A percentile compares a stretch with the other conserved stretches of the same genome.
These are phyloP conservation scores for Magallana ariakensis DNA, from an alignment of 1,140 invertebrate genomes.

Conservation along the genomic window DNA sequence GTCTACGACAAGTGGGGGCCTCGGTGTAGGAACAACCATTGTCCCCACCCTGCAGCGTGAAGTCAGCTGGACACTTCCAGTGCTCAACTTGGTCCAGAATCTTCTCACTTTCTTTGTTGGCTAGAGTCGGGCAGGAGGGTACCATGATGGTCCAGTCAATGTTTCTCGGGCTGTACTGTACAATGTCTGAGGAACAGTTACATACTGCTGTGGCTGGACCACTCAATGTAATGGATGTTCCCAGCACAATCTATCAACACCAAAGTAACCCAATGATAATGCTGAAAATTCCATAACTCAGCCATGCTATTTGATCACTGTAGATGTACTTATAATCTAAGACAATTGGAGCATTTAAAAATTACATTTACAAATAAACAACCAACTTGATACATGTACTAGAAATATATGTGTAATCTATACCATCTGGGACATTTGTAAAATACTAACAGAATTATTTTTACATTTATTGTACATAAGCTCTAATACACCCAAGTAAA, in stretches of 20 bases:
- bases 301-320: background rate
- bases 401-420: background rate
- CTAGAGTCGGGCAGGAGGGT: background rate
- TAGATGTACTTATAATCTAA: background rate
- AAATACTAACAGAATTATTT: background rate
- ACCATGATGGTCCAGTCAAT: background rate
- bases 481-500: background rate
- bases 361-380: background rate
- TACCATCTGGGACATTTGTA: no score
- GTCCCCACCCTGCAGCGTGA: background rate
- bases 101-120: constrained; percentile 12
- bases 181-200: background rate
- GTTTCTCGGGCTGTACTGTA: background rate
- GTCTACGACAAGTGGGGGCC: background rate
- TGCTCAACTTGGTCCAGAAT: background rate
- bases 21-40: background rate
- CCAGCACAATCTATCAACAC: constrained; percentile 9
- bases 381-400: background rate
- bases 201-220: background rate
- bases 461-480: background rate
- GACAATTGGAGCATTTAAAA: background rate
- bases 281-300: background rate
- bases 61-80: constrained; percentile 13
- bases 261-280: background rate
- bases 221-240: constrained; percentile 3